Evolutionary conservation across 1,140 invertebrate species (phyloP), one percentile per base, ranked within the genome.

Genomic region (Tetramorium alpestre): DNA sequence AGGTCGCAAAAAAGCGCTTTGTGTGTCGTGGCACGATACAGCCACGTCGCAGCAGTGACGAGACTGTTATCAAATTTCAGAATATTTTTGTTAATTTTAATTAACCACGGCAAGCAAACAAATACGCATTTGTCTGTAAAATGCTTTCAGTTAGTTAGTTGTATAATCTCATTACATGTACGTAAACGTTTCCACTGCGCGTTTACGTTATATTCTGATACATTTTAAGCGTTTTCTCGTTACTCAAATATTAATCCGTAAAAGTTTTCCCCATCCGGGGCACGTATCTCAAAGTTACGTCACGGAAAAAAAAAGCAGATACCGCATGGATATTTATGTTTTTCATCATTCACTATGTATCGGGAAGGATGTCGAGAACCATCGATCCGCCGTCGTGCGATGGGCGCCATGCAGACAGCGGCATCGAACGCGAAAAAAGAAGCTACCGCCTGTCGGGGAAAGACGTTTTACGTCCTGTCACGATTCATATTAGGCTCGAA

Each of bases 341-440:
- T 60, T 54, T 73, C 51, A 78, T 33, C 88, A 58, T 84, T 82
- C 70, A 77, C 86, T 25, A 75, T 70, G 85, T 90, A 87, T 90
- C 85, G 88, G 80, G 49, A 85, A 81, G 73, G 73, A 87, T 76
- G 73, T 80, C 86, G 69, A n/a, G 25, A 25, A 64, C 51, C 73
- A 76, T 90, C 76, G 86, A 90, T 90, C 80, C 38, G n/a, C 41
- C 41, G 60, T 85, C 47, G 76, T 33, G 38, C 33, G 41, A 76
- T 76, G 81, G 25, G 13, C 60, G 25, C 22, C 33, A 13, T 62
- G 73, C 72, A 44, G 49, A 28, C 62, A 64, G 13, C 65, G 25
- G 13, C 33, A 41, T 44, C 44, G 54, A 5, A 11, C 38, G 62
- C 6, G 87, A 41, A 88, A 56, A 41, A 44, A 64, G 44, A 10